phyloP scores from a whole-genome alignment of 2,113 vertebrate species.

The Camelus dromedarius region DNA sequence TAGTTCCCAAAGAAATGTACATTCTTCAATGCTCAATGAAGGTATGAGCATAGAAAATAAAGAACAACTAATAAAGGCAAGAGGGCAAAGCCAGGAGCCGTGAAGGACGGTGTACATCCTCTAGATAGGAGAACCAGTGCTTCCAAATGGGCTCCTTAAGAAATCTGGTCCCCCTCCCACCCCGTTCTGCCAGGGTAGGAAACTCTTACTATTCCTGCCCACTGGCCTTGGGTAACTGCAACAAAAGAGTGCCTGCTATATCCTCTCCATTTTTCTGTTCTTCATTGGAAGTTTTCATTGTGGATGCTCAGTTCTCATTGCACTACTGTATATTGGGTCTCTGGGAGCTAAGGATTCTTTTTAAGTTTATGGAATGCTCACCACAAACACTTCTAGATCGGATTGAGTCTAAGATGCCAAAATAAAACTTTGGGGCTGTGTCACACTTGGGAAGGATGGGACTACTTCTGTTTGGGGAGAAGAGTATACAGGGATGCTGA shows the following conservation, averaged over 20 bases:
- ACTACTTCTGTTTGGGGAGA: background rate
- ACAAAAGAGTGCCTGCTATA: background rate
- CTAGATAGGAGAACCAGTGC: background rate
- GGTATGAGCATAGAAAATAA: background rate
- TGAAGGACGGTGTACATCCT: background rate
- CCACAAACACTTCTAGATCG: background rate
- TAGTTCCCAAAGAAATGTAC: background rate
- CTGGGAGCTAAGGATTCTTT: background rate
- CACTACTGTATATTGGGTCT: background rate
- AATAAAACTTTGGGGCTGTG: background rate
- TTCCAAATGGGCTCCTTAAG: background rate
- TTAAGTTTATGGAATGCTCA: background rate
- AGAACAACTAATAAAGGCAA: background rate
- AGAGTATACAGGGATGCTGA: background rate
- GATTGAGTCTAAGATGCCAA: background rate
- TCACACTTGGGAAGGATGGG: background rate
- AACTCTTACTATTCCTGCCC: background rate
- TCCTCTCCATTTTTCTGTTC: background rate
- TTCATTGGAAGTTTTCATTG: background rate
- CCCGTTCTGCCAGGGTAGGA: background rate
- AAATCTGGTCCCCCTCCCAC: background rate
- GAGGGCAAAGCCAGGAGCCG: background rate
- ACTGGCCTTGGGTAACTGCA: background rate
- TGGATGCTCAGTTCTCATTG: no score
- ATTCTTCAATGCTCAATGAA: background rate